Base-by-base conservation (phyloP, 2,113 vertebrate species). In the Zingel zingel region DNA sequence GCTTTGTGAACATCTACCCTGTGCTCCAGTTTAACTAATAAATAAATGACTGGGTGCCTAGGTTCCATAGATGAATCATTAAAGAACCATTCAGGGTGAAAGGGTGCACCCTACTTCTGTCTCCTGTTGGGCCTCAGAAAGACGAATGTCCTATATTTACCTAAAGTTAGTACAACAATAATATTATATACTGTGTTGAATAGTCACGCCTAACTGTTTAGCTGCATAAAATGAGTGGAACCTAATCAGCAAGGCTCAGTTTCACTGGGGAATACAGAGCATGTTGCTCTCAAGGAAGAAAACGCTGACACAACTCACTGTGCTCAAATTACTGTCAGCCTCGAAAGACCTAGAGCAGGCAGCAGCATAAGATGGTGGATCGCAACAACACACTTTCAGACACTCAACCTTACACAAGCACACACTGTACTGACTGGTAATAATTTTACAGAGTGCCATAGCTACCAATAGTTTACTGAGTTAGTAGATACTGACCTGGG, bases 11-110 rank as follows among this genome's bases (percentile, higher is more conserved):
- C 25, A 57, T 83, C 54, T 84, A 74, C 43, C 51, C 75, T 1
- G 72, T 51, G 73, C 79, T 85, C 80, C 68, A 72, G 64, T 77
- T 81, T 77, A 89, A 85, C 89, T 90, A 86, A 92, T 90, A 80
- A 93, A 94, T 94, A 84, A 92, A 90, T 92, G 86, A 92, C 90
- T 74, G 77, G 63, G 79, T 80, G 81, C 84, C 85, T 69, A 69
- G 51, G 83, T 89, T 92, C 81, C 90, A 88, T 50, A 45, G 74
- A 92, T 93, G 66, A 94, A 93, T 93, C 88, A 91, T 93, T 94
- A 84, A 93, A 83, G 85, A 88, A 85, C 63, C 69, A 64, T 76
- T 70, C 56, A 43, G 48, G 61, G 64, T 81, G 53, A 91, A 82
- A 50, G 30, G 18, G 21, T 71, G 47, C 66, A 81, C 48, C 61